Evolutionary conservation across 2,113 vertebrate species (phyloP).

Genomic region (Colaptes auratus): DNA sequence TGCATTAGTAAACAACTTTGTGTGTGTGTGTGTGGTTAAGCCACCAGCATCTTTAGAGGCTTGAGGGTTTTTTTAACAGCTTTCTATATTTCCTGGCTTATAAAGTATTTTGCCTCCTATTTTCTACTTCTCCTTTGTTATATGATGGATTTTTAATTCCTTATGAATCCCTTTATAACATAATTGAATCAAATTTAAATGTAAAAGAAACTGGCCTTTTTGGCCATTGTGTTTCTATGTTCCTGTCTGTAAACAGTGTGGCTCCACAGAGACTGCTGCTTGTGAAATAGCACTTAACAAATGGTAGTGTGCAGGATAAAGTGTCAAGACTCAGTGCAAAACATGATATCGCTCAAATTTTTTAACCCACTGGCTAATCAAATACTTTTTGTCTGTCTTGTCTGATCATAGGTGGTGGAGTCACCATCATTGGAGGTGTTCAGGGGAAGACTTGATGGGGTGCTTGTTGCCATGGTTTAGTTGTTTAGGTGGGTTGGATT

Average conservation of each 20-base stretch:
- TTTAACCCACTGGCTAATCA: neutral
- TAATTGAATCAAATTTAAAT: neutral
- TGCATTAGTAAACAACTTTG: neutral
- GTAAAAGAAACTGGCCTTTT: neutral
- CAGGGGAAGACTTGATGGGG: too few species aligned
- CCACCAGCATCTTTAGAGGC: neutral
- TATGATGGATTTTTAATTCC: neutral
- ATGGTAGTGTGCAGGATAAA: neutral
- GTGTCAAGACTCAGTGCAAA: constrained; percentile 2
- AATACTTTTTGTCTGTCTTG: neutral
- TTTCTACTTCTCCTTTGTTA: neutral
- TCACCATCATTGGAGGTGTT: too few species aligned
- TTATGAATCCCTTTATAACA: neutral
- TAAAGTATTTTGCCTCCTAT: neutral
- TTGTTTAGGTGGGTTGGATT: too few species aligned
- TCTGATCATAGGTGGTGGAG: too few species aligned
- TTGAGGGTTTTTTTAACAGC: neutral
- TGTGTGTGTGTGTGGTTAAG: neutral
- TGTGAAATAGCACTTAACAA: constrained; percentile 10
- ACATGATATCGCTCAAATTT: neutral
- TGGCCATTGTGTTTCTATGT: neutral
- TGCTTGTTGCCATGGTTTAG: too few species aligned
- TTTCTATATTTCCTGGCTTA: neutral
- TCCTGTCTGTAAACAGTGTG: neutral
- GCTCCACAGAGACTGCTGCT: neutral